Evolutionary conservation across 2,888 invertebrate species (phyloP), one percentile per base, ranked within the genome.

Genomic region (Stictocephala bisonia): DNA sequence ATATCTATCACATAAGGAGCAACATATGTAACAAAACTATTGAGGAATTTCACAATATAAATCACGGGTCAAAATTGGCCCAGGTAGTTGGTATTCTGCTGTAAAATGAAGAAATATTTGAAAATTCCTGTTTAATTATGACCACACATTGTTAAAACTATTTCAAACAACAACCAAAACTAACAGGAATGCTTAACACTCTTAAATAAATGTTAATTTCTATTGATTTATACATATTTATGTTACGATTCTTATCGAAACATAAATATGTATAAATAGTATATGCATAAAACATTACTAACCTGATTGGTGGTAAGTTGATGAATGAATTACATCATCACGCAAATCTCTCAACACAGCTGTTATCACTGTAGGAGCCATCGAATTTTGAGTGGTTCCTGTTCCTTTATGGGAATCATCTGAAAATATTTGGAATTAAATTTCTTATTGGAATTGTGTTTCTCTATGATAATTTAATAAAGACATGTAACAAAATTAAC

Each of bases 311-410:
- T 44, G 27, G 15, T 44, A 44, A 20, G 51, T 29, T 41, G 58
- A 44, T 2, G 56, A 20, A 11, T 31, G 18, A 13, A 71, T 44
- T 29, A 72, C 56, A 68, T 72, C 72, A 48, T 72, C 72, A 13
- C 48, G 66, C 48, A 72, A 44, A 29, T 72, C 72, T 24, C 53
- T 56, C 22, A 72, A 24, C 3, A 72, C 72, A 58, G 72, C 67
- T 56, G 72, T 51, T 56, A 72, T 72, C 0, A 68, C 68, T 44
- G 72, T 68, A 26, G 72, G 22, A 29, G 41, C 44, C 44, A 58
- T 71, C 1, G 70, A 58, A 18, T 71, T 44, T 9, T 44, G 44
- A 1, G 70, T 41, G 1, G 70, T 71, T 29, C 44, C 58, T 11
- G 70, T 41, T 15, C 44, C 44, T 44, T 35, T 41, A n/a, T 18